Evolutionary conservation across 2,113 vertebrate species (phyloP), one percentile per base, ranked within the genome.

Genomic region (Mystacornis crossleyi): DNA sequence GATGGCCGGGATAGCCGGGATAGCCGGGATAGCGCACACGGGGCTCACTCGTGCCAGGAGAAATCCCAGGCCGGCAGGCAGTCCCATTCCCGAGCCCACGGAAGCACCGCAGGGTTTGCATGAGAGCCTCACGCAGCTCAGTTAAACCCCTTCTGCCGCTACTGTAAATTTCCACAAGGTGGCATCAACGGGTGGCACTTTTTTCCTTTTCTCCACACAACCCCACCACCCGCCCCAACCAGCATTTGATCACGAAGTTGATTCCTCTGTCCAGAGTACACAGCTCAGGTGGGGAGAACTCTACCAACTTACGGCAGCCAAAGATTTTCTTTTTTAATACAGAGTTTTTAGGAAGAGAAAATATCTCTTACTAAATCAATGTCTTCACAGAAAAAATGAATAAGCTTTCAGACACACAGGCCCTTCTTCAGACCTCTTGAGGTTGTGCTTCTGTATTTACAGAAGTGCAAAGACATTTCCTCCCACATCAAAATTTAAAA

Each of bases 121-220:
- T 0, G 0, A 73, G 45, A 45, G 12, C 9, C 48, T 20, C 58
- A 23, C 4, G n/a, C n/a, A n/a, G n/a, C n/a, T n/a, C n/a, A n/a
- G n/a, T 6, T 8, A 7, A 70, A 18, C 9, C 38, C 12, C 42
- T 64, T 26, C 1, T 34, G 79, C 24, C 62, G 47, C 51, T 48
- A 40, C 9, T 25, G 60, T 2, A 8, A 3, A 45, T 9, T 12
- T 23, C 98, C 98, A 98, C 97, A 42, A 94, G 98, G 94, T 98
- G 98, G 98, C 98, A 97, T 45, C 94, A 95, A 24, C 12, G 40
- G 29, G 18, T 17, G 57, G 15, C 34, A 36, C 33, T 42, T 5
- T 18, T 60, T 60, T 23, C 36, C 16, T 29, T 40, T 48, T 11
- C 65, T 28, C 61, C 5, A 26, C 29, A 18, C 7, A 55, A 4